A percentile compares a stretch with the other conserved stretches of the same genome.
phyloP scores from a whole-genome alignment of 2,888 invertebrate species.

The Pharmacophagus antenor region DNA sequence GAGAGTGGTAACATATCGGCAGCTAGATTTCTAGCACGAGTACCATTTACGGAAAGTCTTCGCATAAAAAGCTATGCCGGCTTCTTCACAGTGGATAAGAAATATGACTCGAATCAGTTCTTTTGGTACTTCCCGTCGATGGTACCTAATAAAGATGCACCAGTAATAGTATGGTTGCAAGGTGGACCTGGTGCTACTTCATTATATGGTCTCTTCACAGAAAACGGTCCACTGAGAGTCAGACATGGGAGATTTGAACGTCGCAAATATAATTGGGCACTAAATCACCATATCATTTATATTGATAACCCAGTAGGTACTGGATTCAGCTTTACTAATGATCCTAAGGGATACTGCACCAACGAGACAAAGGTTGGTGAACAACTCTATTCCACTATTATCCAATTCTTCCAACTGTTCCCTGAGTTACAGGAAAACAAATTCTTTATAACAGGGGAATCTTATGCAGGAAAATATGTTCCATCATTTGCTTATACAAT shows the following conservation, averaged over 20 bases:
- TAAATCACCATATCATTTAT: slow-evolving; percentile 89
- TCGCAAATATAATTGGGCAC: slow-evolving; percentile 89
- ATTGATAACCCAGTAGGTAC: slow-evolving; percentile 97
- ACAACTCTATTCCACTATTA: slow-evolving; percentile 87
- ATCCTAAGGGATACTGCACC: slow-evolving; percentile 87
- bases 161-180: slow-evolving; percentile 91
- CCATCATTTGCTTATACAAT: slow-evolving; percentile 90
- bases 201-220: slow-evolving; percentile 89
- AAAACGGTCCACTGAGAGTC: slow-evolving; percentile 87
- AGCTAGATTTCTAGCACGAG: slow-evolving; percentile 80
- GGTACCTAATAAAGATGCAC: slow-evolving; percentile 78
- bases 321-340: slow-evolving; percentile 93
- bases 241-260: slow-evolving; percentile 66
- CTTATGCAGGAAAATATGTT: slow-evolving; percentile 89
- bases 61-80: slow-evolving; percentile 87
- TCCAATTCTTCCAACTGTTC: slow-evolving; percentile 92
- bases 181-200: slow-evolving; percentile 93
- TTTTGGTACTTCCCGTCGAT: slow-evolving; percentile 95
- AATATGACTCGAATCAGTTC: slow-evolving; percentile 90
- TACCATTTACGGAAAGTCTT: slow-evolving; percentile 80
- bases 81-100: slow-evolving; percentile 90
- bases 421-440: slow-evolving; percentile 86
- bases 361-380: slow-evolving; percentile 90
- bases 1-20: slow-evolving; percentile 85
- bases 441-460: slow-evolving; percentile 94